Evolutionary conservation across 2,888 invertebrate species (phyloP), one percentile per base, ranked within the genome.

Genomic region (Tenthredo amoena): DNA sequence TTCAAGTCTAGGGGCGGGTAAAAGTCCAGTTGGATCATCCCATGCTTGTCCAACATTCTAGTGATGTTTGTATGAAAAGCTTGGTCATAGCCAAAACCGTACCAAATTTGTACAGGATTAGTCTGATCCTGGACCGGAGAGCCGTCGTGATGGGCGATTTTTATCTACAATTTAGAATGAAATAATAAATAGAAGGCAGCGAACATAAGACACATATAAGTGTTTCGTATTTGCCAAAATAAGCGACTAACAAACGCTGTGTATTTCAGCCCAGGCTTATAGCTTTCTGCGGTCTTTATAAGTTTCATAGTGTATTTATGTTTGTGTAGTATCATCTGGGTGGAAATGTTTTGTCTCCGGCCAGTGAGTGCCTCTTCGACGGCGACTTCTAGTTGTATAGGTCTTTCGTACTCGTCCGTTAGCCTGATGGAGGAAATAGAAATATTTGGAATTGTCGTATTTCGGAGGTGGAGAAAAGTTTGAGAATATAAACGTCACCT

Each of bases 361-460:
- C 97, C 96, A 1, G 99, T 99, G 88, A 98, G 95, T 85, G 96
- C 96, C 94, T 99, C 99, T 93, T 98, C 98, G 2, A 99, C 96
- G 7, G 97, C 96, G 0, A 98, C 99, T 91, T 98, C 97, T 77
- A 99, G 95, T 50, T 97, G 96, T 74, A 99, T 96, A 37, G 96
- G 96, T 88, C 98, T 95, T 89, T 97, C 96, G 89, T 96, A 97
- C 84, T 98, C 98, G 90, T 97, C 97, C 55, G 95, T 96, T 85
- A 99, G 94, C 90, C 96, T 96, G 71, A 15, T 37, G 15, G 40
- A 37, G 9, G 37, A n/a, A 0, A 10, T 55, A 15, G 9, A 79
- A 58, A 15, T 43, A 26, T 21, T 18, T 21, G n/a, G 9, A 43
- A 26, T 6, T 18, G 10, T 34, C n/a, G 21, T 26, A 15, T 31